A percentile compares a stretch with the other conserved stretches of the same genome.
Evolutionary conservation across 2,113 vertebrate species (phyloP).

Genomic region (Pedionomus torquatus): DNA sequence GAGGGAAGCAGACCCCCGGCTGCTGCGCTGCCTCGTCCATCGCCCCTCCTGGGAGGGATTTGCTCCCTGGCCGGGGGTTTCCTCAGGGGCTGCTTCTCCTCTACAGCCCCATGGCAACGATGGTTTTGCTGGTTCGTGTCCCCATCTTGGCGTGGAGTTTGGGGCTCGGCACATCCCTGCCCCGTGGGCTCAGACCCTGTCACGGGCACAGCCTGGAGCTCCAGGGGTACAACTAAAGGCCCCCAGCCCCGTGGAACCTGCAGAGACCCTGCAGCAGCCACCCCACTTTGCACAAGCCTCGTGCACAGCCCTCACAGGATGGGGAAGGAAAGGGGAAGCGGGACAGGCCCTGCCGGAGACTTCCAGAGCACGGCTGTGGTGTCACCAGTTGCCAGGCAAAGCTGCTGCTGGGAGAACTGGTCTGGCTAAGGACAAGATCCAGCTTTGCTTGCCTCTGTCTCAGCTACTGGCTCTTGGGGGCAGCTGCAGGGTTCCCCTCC

Average conservation of each 20-base stretch:
- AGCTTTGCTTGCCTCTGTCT: not conserved
- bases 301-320: not conserved
- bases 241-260: not conserved
- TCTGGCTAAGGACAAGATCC: not conserved
- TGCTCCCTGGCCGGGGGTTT: not conserved
- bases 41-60: not conserved
- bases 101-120: not conserved
- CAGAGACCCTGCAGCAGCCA: fast-evolving
- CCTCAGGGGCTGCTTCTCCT: not conserved
- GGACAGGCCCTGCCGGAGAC: no score
- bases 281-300: not conserved
- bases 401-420: not conserved
- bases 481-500: not conserved
- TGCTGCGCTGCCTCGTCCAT: fast-evolving
- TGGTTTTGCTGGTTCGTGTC: fast-evolving
- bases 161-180: not conserved
- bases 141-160: no score
- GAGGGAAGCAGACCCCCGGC: not conserved
- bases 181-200: not conserved
- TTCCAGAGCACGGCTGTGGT: not conserved
- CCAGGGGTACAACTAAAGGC: not conserved
- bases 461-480: not conserved
- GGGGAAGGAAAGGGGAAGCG: not conserved
- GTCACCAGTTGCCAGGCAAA: not conserved
- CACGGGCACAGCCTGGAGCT: fast-evolving